These are phyloP conservation scores for Lasioglossum vierecki DNA, from an alignment of 2,888 invertebrate species.

Conservation along the genomic window DNA sequence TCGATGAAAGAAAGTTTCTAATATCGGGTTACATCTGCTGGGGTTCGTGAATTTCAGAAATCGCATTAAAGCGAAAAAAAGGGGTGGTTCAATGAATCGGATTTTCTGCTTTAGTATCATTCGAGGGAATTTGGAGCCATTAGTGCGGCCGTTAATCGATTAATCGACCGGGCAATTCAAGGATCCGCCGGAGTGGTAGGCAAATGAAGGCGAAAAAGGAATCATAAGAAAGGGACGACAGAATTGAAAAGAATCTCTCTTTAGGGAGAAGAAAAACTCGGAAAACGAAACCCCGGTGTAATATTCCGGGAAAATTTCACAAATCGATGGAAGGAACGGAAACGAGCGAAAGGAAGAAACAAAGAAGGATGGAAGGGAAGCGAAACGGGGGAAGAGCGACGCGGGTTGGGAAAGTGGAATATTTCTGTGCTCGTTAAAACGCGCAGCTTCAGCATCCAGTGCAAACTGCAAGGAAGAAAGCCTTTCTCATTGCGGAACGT, in stretches of 20 bases:
- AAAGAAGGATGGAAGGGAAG: constrained; percentile 44
- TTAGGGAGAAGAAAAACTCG: constrained; percentile 56
- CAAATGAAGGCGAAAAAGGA: constrained; percentile 47
- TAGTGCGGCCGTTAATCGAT: constrained; percentile 45
- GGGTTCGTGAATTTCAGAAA: neutral
- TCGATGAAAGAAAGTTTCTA: too few relatives aligned
- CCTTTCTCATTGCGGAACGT: constrained; percentile 53
- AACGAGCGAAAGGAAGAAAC: constrained; percentile 58
- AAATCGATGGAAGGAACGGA: constrained; percentile 60
- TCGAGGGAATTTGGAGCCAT: constrained; percentile 43
- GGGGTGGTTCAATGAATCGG: constrained; percentile 10
- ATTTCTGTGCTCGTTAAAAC: constrained; percentile 68
- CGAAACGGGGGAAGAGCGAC: constrained; percentile 13
- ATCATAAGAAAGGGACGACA: constrained; percentile 43
- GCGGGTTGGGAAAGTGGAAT: constrained; percentile 59
- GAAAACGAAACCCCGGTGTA: constrained; percentile 59
- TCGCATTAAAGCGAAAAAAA: constrained; percentile 10
- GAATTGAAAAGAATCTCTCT: constrained; percentile 56
- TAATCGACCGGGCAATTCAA: constrained; percentile 49
- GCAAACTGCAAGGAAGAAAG: constrained; percentile 62
- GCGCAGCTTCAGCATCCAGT: constrained; percentile 64
- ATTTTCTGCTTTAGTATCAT: constrained; percentile 27
- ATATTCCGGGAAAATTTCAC: constrained; percentile 59
- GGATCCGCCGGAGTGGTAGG: constrained; percentile 36
- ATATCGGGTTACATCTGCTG: too few relatives aligned